These are phyloP conservation scores for Oryzias sinensis DNA, from an alignment of 2,797 vertebrate genomes.

Conservation along the genomic window DNA sequence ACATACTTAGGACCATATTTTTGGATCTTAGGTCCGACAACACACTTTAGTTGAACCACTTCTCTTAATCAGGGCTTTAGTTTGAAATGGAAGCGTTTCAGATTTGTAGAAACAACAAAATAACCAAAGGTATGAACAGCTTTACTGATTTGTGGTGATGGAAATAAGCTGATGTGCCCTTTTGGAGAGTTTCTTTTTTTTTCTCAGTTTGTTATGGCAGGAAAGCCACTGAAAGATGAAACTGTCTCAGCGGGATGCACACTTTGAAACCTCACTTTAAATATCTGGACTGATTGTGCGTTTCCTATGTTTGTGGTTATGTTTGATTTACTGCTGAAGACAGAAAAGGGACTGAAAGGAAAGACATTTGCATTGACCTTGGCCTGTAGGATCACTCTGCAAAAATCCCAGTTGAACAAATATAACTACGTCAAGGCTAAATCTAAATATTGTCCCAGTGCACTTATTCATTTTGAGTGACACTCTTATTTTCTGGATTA, in stretches of 20 bases:
- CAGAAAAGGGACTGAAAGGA: slow-evolving; percentile 41
- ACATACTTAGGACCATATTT: too few relatives aligned
- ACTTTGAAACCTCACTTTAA: slow-evolving; percentile 33
- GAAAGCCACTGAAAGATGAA: slow-evolving; percentile 38
- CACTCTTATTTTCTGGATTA: slow-evolving; percentile 59
- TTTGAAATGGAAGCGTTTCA: neutral
- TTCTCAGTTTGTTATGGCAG: slow-evolving; percentile 24
- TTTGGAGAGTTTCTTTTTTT: slow-evolving; percentile 2
- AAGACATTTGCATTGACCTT: slow-evolving; percentile 57
- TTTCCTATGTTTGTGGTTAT: slow-evolving; percentile 50
- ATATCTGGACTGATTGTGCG: slow-evolving; percentile 22
- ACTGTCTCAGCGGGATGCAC: slow-evolving; percentile 29
- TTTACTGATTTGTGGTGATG: slow-evolving; percentile 9
- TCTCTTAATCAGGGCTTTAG: neutral
- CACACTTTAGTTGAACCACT: neutral
- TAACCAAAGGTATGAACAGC: slow-evolving; percentile 3
- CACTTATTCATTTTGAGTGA: slow-evolving; percentile 42
- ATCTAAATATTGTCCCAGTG: slow-evolving; percentile 6
- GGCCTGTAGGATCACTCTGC: slow-evolving; percentile 52
- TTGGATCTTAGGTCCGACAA: neutral
- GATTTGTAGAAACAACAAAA: neutral
- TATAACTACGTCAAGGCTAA: slow-evolving; percentile 1
- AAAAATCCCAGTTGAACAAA: slow-evolving; percentile 14
- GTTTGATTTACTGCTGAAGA: slow-evolving; percentile 55
- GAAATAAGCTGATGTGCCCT: slow-evolving; percentile 14